Conservation (phyloP, 2,113 vertebrate species). For the Periophthalmus modestus region DNA sequence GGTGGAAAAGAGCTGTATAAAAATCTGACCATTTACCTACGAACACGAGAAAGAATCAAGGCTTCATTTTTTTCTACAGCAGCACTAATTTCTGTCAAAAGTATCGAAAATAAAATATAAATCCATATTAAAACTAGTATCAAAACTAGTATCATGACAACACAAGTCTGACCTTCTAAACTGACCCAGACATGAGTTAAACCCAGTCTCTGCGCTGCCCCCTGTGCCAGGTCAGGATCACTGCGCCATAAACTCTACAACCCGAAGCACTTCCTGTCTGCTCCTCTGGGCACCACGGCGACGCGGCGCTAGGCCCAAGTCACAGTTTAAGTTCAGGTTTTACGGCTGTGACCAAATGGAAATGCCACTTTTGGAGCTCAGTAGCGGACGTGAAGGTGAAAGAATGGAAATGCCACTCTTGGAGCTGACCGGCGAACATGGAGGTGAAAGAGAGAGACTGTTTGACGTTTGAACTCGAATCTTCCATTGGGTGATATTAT, state of each 20-base stretch:
- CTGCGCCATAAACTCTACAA: background rate
- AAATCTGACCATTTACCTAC: no score
- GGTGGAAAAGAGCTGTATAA: no score
- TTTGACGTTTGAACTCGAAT: slow-evolving; percentile 15
- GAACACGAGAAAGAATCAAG: no score
- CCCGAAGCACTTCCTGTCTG: slow-evolving; percentile 43
- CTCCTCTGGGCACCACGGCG: slow-evolving; percentile 64
- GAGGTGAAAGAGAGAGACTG: slow-evolving; percentile 9
- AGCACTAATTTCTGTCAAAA: no score
- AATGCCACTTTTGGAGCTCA: slow-evolving; percentile 39
- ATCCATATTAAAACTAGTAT: no score
- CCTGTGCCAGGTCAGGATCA: background rate
- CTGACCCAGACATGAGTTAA: background rate
- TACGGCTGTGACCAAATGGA: slow-evolving; percentile 65
- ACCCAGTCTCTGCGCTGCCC: background rate
- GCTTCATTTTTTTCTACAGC: no score
- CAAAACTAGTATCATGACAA: no score
- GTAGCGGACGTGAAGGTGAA: no score
- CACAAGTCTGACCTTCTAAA: no score
- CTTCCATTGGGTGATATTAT: background rate
- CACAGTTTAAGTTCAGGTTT: slow-evolving; percentile 52
- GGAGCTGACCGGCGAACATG: slow-evolving; percentile 18
- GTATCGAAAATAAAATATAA: no score
- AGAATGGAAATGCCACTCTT: slow-evolving; percentile 58
- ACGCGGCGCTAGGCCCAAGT: slow-evolving; percentile 15